Evolutionary conservation across 2,113 vertebrate species (phyloP), one percentile per base, ranked within the genome.

Genomic region (Grammomys dolichurus): DNA sequence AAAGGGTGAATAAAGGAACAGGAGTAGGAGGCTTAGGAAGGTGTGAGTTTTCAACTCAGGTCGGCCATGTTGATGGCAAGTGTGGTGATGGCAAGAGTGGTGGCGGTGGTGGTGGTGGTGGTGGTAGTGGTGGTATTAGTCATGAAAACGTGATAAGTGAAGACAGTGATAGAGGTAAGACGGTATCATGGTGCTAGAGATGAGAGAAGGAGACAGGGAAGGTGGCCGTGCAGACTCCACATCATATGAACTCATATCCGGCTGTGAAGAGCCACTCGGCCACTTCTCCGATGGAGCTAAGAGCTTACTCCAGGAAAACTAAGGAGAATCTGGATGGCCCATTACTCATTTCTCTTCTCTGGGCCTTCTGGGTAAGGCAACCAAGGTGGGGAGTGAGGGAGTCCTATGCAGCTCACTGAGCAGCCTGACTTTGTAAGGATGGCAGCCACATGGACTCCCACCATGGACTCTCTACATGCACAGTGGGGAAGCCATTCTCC

Each of bases 1-100:
- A 46, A 36, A 48, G 78, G 36, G 2, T 43, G 28, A 22, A 14
- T 0, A 1, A 69, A 86, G 26, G 0, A 1, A 51, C 0, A 0
- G 2, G 1, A 0, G 1, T 33, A 6, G 33, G 43, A 13, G 0
- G 11, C 43, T 73, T 17, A n/a, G 73, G 7, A 20, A 60, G 48
- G 26, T 13, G 48, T 11, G 33, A 43, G 56, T 9, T 28, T 56
- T 77, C 51, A 0, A 1, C 11, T n/a, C 28, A 56, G 65, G 17
- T 56, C 87, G 2, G 12, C 8, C 0, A 1, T 24, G 76, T 43
- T 46, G 69, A 4, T 28, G 3, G 1, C 51, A 20, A 46, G 17
- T n/a, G n/a, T n/a, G n/a, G n/a, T n/a, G n/a, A n/a, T n/a, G n/a
- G n/a, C n/a, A n/a, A n/a, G n/a, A n/a, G n/a, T n/a, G n/a, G n/a